Conservation (phyloP, 2,113 vertebrate genomes). For the Psophia crepitans region DNA sequence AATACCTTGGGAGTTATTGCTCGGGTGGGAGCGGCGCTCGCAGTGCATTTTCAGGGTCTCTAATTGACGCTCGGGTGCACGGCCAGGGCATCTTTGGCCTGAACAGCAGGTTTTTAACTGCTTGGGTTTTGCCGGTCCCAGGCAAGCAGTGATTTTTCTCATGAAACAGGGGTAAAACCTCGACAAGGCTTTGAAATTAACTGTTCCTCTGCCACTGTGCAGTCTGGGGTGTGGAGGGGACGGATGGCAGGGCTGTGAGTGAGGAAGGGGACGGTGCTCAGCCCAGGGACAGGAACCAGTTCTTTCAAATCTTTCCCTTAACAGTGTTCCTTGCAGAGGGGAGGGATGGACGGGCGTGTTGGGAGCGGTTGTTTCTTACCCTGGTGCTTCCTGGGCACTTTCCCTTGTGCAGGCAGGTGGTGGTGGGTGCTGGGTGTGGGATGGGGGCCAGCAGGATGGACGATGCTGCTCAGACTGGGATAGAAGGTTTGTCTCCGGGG, state of each 20-base stretch:
- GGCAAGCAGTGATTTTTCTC: neutral
- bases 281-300: neutral
- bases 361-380: neutral
- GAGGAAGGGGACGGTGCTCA: neutral
- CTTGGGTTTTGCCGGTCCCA: neutral
- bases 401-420: neutral
- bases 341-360: neutral
- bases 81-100: neutral
- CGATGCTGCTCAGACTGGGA: neutral
- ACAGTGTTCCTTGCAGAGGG: neutral
- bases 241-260: rapidly evolving
- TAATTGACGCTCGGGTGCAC: neutral
- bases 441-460: neutral
- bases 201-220: neutral
- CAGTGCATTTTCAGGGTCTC: neutral
- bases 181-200: neutral
- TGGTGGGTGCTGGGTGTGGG: neutral
- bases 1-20: constrained; percentile 30
- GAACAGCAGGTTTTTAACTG: neutral
- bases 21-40: neutral
- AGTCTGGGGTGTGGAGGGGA: neutral
- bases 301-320: neutral
- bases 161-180: neutral
- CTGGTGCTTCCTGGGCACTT: neutral
- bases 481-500: neutral